Base-by-base conservation (phyloP, 2,797 vertebrate genomes). In the Thripadectes ignobilis region DNA sequence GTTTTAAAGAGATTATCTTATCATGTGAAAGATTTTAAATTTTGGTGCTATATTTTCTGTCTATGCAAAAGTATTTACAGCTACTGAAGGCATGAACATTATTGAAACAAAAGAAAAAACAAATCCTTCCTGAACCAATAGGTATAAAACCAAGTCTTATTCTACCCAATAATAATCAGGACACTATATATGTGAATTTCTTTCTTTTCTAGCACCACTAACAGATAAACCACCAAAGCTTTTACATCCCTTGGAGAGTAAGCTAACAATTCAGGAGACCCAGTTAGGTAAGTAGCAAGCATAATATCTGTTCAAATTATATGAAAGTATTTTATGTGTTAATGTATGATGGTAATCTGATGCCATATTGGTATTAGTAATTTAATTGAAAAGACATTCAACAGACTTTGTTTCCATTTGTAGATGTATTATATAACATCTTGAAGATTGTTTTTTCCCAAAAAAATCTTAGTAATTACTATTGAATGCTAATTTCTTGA, bases 161-260 rank as follows among this genome's bases (percentile, higher is more conserved):
- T 68, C 34, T 91, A 32, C 82, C 5, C 51, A 85, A 6, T 80
- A 79, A 55, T 91, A 83, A 89, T 69, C 66, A 92, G 39, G 82
- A 74, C 93, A 95, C 66, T 72, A 92, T 45, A 74, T 76, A 85
- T 93, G 26, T 93, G 39, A 96, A 93, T 97, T 46, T 96, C 93
- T 76, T 94, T 96, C 96, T 86, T 95, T 98, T 98, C 86, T 98
- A 99, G 99, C 99, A 57, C 99, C 99, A 83, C 97, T 99, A 97
- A 99, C 99, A 95, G 99, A 99, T 98, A 99, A 99, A 96, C 99
- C 99, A 95, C 99, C 99, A 89, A 99, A 99, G 98, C 99, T 99
- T 97, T 98, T 99, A 76, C 98, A 98, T 85, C 99, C 99, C 29
- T 96, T 98, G 71, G 99, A 99, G 98, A 99, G 96, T 97, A 99